These are phyloP conservation scores for Malacoraja senta DNA, from an alignment of 2,797 vertebrate species.

Conservation along the genomic window DNA sequence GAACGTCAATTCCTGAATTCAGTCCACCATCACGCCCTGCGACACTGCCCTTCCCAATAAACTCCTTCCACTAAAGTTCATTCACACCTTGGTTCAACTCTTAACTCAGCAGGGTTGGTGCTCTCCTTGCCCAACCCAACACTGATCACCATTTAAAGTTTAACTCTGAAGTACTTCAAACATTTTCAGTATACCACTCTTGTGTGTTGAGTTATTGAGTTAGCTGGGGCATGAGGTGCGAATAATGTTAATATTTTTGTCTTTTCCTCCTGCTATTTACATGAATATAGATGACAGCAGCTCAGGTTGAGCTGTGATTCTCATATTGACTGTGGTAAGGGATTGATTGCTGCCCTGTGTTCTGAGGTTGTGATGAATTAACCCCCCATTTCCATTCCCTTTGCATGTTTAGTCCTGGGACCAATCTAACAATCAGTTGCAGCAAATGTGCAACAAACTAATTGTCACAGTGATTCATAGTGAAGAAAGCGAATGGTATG, in stretches of 20 bases:
- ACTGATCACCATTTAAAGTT: not conserved
- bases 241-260: slow-evolving; percentile 41
- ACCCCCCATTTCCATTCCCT: not conserved
- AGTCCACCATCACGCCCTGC: not conserved
- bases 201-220: not conserved
- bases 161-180: not conserved
- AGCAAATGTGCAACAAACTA: not conserved
- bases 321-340: slow-evolving; percentile 66
- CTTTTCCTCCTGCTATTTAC: slow-evolving; percentile 51
- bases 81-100: not conserved
- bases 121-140: not conserved
- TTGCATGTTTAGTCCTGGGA: not conserved
- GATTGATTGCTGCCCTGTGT: slow-evolving; percentile 42
- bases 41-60: not conserved
- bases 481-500: no score
- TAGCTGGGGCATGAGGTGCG: not conserved
- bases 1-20: not conserved
- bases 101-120: not conserved
- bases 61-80: not conserved
- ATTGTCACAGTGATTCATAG: slow-evolving; percentile 15
- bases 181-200: not conserved
- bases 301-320: slow-evolving; percentile 64
- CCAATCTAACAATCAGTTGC: slow-evolving; percentile 7
- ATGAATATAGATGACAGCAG: slow-evolving; percentile 57
- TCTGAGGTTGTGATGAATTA: slow-evolving; percentile 23